These are phyloP conservation scores for Limnothrissa miodon DNA, from an alignment of 2,113 vertebrate species.

Conservation along the genomic window DNA sequence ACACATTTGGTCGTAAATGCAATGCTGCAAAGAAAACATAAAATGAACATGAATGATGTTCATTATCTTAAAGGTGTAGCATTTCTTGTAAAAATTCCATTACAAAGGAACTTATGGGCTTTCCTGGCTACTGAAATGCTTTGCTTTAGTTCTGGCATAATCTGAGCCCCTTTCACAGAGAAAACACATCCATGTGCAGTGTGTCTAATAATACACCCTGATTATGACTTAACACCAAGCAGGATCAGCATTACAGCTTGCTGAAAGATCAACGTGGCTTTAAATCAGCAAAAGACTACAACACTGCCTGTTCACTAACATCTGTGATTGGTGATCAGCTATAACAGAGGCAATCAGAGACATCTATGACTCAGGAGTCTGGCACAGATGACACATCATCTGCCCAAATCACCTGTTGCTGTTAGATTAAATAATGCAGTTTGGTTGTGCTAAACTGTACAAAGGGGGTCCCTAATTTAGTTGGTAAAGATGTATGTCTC, in stretches of 20 bases:
- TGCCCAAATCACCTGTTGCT: neutral
- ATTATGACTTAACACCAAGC: slow-evolving; percentile 67
- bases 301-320: neutral
- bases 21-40: slow-evolving; percentile 39
- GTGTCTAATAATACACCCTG: slow-evolving; percentile 61
- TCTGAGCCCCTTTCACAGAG: slow-evolving; percentile 35
- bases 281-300: slow-evolving; percentile 45
- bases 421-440: neutral
- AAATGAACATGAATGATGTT: neutral
- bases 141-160: no score
- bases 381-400: neutral
- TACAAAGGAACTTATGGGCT: no score
- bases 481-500: no score
- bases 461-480: no score
- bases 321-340: neutral
- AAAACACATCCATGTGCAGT: slow-evolving; percentile 40
- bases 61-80: neutral
- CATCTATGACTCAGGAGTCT: neutral
- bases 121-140: neutral
- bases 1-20: slow-evolving; percentile 40
- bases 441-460: neutral
- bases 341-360: neutral
- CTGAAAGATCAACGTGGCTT: slow-evolving; percentile 56
- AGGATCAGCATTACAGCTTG: slow-evolving; percentile 59
- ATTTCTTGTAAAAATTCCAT: slow-evolving; percentile 11